These are phyloP conservation scores for Caenorhabditis sp. DNA, from an alignment of 2,888 invertebrate genomes.

Conservation along the genomic window DNA sequence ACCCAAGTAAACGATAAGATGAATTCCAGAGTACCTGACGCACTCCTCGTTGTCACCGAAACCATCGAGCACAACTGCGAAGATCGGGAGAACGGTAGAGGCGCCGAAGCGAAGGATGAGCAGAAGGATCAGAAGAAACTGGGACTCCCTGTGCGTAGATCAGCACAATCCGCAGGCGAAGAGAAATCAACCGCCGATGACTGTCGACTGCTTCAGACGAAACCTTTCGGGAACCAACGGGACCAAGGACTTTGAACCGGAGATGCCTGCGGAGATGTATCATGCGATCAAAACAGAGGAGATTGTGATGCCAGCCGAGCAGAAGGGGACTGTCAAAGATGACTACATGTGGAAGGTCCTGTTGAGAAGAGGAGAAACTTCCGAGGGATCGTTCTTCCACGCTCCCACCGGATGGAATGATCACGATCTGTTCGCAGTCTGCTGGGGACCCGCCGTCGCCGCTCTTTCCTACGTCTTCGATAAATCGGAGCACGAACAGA, in stretches of 20 bases:
- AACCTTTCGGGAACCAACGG: conserved; percentile 96
- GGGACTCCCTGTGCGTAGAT: conserved; percentile 84
- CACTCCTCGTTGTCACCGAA: conserved; percentile 91
- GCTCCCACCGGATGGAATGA: conserved; percentile 87
- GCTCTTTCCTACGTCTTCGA: conserved; percentile 90
- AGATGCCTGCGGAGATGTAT: conserved; percentile 93
- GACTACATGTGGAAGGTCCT: conserved; percentile 95
- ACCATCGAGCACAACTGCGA: conserved; percentile 90
- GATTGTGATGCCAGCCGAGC: conserved; percentile 99
- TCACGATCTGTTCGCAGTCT: conserved; percentile 84
- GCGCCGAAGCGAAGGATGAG: conserved; percentile 1
- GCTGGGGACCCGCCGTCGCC: conserved; percentile 91
- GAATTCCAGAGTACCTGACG: conserved; percentile 97
- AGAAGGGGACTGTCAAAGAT: conserved; percentile 92
- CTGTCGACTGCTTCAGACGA: conserved; percentile 87
- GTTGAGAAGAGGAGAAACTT: conserved; percentile 86
- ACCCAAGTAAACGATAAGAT: conserved; percentile 86
- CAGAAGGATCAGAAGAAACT: conserved; percentile 44
- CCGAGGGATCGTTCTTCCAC: conserved; percentile 85
- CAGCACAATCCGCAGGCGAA: conserved; percentile 89
- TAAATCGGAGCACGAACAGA: conserved; percentile 81
- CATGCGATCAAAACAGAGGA: conserved; percentile 92
- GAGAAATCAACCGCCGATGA: conserved; percentile 77
- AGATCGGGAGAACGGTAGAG: conserved; percentile 49
- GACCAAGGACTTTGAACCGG: conserved; percentile 90